Percentiles rank a stretch among this genome's conserved stretches.
phyloP scores from a whole-genome alignment of 1,140 invertebrate species.

The Pygmarrhopalites habei region DNA sequence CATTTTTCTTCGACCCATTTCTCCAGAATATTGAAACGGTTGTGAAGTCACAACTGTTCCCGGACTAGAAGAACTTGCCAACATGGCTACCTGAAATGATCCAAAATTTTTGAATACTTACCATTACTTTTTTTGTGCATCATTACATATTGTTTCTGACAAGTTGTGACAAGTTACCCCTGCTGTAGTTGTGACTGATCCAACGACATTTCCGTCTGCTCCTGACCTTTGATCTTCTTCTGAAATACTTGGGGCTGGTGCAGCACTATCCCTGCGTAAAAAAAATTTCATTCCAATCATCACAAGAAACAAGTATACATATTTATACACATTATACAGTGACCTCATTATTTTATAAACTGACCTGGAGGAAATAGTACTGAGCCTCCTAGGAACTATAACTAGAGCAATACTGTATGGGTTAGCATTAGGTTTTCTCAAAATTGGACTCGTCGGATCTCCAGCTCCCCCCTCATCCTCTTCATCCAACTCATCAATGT shows the following conservation, averaged over 20 bases:
- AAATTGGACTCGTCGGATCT: slow-evolving; percentile 32
- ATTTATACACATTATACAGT: too few species aligned
- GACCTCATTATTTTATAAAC: too few species aligned
- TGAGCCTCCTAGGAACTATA: slow-evolving; percentile 40
- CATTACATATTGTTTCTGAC: too few species aligned
- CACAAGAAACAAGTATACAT: too few species aligned
- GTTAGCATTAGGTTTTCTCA: slow-evolving; percentile 25
- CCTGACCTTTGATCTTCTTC: slow-evolving; percentile 10
- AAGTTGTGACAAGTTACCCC: too few species aligned
- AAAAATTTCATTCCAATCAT: too few species aligned
- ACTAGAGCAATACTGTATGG: slow-evolving; percentile 26
- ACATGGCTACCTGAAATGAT: not conserved
- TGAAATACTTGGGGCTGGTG: slow-evolving; percentile 7
- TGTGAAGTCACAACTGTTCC: not conserved
- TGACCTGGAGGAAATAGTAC: slow-evolving; percentile 42
- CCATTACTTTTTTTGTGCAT: too few species aligned
- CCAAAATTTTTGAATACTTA: not conserved
- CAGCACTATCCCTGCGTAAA: slow-evolving; percentile 25
- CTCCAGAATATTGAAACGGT: slow-evolving; percentile 13
- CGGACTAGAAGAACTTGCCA: slow-evolving; percentile 9
- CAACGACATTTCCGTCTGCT: too few species aligned
- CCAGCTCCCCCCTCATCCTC: slow-evolving; percentile 16
- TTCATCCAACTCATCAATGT: slow-evolving; percentile 24
- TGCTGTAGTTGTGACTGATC: too few species aligned
- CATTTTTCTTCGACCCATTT: slow-evolving; percentile 26